These are phyloP conservation scores for Poeciliopsis paucimaculata DNA, from an alignment of 2,797 vertebrate species.

Conservation along the genomic window DNA sequence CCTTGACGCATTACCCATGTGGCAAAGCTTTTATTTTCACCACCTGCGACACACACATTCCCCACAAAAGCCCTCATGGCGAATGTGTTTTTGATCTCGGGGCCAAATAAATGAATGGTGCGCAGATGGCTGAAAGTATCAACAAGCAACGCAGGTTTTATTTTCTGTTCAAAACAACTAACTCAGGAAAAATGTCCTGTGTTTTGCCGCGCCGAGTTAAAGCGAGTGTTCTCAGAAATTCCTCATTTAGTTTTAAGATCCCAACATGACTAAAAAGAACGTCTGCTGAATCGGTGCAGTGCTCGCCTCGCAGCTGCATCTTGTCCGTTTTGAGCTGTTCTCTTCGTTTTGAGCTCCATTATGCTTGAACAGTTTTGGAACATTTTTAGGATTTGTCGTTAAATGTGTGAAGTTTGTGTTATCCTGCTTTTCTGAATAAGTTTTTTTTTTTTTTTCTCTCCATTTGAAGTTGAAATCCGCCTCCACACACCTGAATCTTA, in stretches of 20 bases:
- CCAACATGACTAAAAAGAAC: neutral
- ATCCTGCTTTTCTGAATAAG: neutral
- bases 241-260: neutral
- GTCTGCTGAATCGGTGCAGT: neutral
- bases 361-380: neutral
- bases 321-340: neutral
- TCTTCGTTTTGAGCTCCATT: neutral
- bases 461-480: neutral
- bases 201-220: neutral
- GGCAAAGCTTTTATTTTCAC: constrained; percentile 25
- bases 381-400: neutral
- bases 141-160: constrained; percentile 48
- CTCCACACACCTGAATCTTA: constrained; percentile 81
- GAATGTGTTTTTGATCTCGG: constrained; percentile 52
- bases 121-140: constrained; percentile 67
- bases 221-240: neutral
- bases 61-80: neutral
- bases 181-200: constrained; percentile 2
- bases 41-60: constrained; percentile 54
- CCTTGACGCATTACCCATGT: constrained; percentile 14
- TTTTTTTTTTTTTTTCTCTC: neutral
- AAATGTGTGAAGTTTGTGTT: neutral
- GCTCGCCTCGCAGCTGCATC: too few relatives aligned
- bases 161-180: neutral
- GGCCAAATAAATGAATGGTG: constrained; percentile 55